phyloP scores from a whole-genome alignment of 2,888 invertebrate genomes.

The Scaptodrosophila latifasciaeformis region DNA sequence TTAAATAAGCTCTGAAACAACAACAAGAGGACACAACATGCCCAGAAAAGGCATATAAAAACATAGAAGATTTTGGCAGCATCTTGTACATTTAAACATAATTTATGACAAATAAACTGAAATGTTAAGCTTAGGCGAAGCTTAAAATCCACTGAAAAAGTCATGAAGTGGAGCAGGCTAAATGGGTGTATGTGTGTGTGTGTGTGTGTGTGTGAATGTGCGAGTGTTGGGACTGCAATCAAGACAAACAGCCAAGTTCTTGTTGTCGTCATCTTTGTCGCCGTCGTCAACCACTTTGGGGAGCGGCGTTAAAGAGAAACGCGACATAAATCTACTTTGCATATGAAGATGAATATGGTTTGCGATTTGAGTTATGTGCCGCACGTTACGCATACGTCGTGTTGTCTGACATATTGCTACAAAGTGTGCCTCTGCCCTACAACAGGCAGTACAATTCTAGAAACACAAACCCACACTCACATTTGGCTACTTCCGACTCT shows the following conservation, averaged over 20 bases:
- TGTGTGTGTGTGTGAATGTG: too few relatives aligned
- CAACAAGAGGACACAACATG: too few relatives aligned
- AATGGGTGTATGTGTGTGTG: neutral
- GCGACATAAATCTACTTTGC: conserved; percentile 49
- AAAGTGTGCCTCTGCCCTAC: conserved; percentile 13
- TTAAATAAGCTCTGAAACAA: too few relatives aligned
- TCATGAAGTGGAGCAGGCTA: neutral
- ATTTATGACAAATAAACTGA: conserved; percentile 18
- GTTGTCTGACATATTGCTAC: conserved; percentile 28
- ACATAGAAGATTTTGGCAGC: neutral
- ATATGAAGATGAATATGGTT: conserved; percentile 33
- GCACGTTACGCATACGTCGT: conserved; percentile 42
- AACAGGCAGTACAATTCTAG: too few relatives aligned
- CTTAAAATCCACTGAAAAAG: conserved; percentile 7
- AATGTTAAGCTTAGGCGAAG: conserved; percentile 7
- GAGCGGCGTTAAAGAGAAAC: conserved; percentile 14
- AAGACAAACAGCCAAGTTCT: conserved; percentile 2
- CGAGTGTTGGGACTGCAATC: too few relatives aligned
- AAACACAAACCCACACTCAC: too few relatives aligned
- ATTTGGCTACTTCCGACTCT: neutral
- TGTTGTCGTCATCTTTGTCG: too few relatives aligned
- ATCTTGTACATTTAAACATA: conserved; percentile 6
- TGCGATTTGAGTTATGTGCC: conserved; percentile 31
- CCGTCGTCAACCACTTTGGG: conserved; percentile 29
- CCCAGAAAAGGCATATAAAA: too few relatives aligned